These are phyloP conservation scores for Saguinus imperator DNA, from an alignment of 2,113 vertebrate species.

Conservation along the genomic window DNA sequence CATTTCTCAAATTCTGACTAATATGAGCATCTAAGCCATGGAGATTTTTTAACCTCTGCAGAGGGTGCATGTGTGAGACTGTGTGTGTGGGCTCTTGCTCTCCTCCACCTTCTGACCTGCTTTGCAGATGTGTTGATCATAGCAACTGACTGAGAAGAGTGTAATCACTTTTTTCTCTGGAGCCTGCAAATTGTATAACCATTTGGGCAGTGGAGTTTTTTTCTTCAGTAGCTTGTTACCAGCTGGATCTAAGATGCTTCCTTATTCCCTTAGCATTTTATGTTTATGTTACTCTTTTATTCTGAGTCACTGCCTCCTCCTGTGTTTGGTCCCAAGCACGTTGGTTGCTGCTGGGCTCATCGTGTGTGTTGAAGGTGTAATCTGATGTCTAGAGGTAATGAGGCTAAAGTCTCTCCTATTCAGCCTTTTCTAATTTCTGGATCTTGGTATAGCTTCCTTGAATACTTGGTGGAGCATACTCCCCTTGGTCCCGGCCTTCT, in stretches of 20 bases:
- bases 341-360: not conserved
- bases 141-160: not conserved
- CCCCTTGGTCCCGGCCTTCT: not conserved
- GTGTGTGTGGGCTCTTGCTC: not conserved
- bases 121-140: not conserved
- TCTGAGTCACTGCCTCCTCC: conserved; percentile 5
- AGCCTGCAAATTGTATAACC: not conserved
- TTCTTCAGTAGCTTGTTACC: not conserved
- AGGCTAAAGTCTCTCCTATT: not conserved
- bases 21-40: not conserved
- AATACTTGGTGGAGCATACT: not conserved
- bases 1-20: not conserved
- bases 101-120: not conserved
- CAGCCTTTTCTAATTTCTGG: not conserved
- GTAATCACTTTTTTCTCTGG: not conserved
- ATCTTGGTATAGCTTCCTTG: not conserved
- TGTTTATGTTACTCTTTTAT: not conserved
- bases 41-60: not conserved
- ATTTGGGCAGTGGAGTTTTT: not conserved
- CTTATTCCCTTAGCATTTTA: not conserved
- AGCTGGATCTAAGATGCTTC: not conserved
- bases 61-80: not conserved
- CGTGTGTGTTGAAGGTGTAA: not conserved
- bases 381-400: not conserved
- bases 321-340: not conserved